These are phyloP conservation scores for Conomelus anceps DNA, from an alignment of 2,888 invertebrate species.

Conservation along the genomic window DNA sequence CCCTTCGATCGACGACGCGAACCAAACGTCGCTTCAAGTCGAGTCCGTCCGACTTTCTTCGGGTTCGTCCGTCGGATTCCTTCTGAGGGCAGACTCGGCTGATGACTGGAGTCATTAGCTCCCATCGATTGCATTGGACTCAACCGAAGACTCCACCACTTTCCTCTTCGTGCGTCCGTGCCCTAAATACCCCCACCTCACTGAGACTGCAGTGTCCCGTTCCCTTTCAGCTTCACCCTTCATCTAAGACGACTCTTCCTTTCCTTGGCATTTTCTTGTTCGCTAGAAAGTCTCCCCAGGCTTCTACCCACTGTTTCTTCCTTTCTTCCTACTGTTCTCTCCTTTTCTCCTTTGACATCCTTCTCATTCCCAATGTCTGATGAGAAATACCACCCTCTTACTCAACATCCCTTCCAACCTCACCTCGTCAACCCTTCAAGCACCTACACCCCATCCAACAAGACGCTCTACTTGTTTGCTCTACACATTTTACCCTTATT, in stretches of 20 bases:
- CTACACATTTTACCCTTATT: slow-evolving; percentile 11
- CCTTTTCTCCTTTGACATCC: neutral
- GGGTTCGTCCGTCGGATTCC: neutral
- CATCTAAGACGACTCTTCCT: neutral
- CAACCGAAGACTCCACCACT: neutral
- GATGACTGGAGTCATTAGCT: neutral
- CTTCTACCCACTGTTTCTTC: no score
- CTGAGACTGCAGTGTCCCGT: neutral
- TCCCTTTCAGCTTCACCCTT: neutral
- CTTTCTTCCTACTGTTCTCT: neutral
- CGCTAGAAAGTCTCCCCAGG: neutral
- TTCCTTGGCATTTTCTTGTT: neutral
- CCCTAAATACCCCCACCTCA: neutral
- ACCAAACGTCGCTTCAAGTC: neutral
- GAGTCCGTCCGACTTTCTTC: neutral
- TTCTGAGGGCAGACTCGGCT: neutral
- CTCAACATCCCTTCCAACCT: neutral
- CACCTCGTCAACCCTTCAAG: no score
- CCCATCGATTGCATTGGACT: neutral
- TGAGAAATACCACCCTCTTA: neutral
- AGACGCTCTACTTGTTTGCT: slow-evolving; percentile 5
- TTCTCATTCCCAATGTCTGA: neutral
- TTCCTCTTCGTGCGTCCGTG: neutral
- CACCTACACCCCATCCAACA: no score
- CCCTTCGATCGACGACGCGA: neutral